phyloP scores from a whole-genome alignment of 2,113 vertebrate species.

The Psilopogon haemacephalus region DNA sequence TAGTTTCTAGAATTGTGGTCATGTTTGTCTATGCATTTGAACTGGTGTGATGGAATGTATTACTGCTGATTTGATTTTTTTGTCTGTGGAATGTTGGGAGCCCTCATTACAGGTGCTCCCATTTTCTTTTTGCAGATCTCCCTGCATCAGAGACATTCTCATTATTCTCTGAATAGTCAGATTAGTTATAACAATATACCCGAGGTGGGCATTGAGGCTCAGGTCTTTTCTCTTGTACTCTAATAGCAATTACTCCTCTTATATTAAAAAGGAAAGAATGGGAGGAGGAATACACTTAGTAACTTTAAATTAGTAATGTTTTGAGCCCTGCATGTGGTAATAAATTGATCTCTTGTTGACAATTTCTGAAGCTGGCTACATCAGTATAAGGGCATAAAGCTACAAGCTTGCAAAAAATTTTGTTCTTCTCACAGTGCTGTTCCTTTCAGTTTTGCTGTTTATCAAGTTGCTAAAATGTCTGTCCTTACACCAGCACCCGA shows the following conservation, averaged over 20 bases:
- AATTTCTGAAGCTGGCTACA: rapidly evolving
- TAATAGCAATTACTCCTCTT: background rate
- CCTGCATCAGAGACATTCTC: background rate
- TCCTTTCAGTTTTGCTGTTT: background rate
- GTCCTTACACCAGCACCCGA: background rate
- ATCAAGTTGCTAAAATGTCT: background rate
- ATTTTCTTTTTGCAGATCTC: background rate
- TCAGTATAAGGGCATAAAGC: background rate
- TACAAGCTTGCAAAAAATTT: background rate
- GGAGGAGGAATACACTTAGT: background rate
- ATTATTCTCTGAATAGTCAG: background rate
- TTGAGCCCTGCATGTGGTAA: background rate
- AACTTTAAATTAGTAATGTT: background rate
- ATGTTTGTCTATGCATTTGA: background rate
- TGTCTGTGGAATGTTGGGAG: background rate
- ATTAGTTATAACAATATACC: background rate
- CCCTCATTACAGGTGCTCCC: background rate
- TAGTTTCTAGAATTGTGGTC: background rate
- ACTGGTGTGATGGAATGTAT: background rate
- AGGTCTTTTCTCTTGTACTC: background rate
- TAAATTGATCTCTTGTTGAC: background rate
- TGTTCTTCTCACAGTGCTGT: background rate
- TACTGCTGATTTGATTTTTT: background rate
- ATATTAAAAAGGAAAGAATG: background rate
- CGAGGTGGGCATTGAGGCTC: background rate